Evolutionary conservation across 2,888 invertebrate genomes (phyloP), one percentile per base, ranked within the genome.

Genomic region (Eristalinus aeneus): DNA sequence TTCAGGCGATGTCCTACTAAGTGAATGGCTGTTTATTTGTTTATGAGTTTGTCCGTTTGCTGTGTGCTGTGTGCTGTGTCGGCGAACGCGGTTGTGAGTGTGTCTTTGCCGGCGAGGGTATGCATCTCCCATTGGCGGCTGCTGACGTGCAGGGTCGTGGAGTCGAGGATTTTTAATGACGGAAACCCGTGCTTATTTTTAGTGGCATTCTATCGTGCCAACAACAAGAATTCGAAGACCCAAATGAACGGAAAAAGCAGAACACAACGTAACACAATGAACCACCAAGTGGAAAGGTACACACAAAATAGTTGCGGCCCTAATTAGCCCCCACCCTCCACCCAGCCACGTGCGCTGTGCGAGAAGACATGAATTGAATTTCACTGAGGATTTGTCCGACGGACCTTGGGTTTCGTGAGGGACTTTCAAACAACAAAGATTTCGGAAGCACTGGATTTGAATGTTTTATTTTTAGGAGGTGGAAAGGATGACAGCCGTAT

Each of bases 11-110:
- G 86, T 86, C 86, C 86, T 78, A 86, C 82, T 86, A 81, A 86
- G 86, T 82, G 86, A 86, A 86, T 86, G 82, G 74, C 82, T 86
- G 77, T 86, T 86, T 86, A 86, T 82, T 86, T 86, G 86, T 82
- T 81, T 86, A 86, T 86, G 78, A 86, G 82, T 74, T 77, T 63
- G 63, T 34, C 56, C 68, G 63, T 34, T 56, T 84, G 73, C 65
- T 36, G 36, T 36, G 36, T 36, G n/a, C n/a, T n/a, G n/a, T 36
- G 36, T n/a, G 39, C 69, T 68, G 63, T 63, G 75, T 31, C 58
- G 46, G 69, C 58, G 31, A 64, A 34, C 68, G 54, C 54, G 75
- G 20, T 46, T 60, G 69, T 56, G 31, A 64, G 46, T 69, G 34
- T 75, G 31, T 39, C 61, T 39, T 34, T 67, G 58, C 16, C 32